Evolutionary conservation across 2,797 vertebrate species (phyloP).

Genomic region (Gobionotothen gibberifrons): DNA sequence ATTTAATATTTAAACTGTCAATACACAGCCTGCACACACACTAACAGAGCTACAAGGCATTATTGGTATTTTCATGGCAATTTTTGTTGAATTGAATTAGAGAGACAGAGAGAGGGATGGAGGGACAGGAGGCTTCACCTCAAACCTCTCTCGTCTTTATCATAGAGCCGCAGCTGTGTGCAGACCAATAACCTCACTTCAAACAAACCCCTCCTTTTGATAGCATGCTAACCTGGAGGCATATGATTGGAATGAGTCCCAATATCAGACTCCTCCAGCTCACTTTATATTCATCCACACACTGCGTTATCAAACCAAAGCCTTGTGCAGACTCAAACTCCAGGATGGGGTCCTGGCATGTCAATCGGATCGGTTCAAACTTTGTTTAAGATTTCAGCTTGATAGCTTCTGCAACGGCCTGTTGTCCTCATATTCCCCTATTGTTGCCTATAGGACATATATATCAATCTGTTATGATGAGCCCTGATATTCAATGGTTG

Average conservation of each 20-base stretch:
- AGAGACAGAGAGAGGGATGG: constrained; percentile 19
- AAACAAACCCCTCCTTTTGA: constrained; percentile 71
- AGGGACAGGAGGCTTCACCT: constrained; percentile 60
- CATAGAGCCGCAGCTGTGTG: constrained; percentile 68
- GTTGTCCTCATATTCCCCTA: constrained; percentile 46
- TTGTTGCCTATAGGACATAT: constrained; percentile 38
- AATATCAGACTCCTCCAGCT: constrained; percentile 66
- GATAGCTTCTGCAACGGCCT: constrained; percentile 50
- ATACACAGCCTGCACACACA: not conserved
- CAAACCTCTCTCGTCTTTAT: constrained; percentile 68
- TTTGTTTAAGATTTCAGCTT: constrained; percentile 52
- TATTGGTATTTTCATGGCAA: constrained; percentile 22
- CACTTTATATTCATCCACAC: constrained; percentile 64
- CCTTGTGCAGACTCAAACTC: constrained; percentile 50
- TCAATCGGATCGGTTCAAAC: constrained; percentile 55
- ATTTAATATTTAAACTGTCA: constrained; percentile 24
- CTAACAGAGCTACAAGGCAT: not conserved
- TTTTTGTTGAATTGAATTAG: constrained; percentile 42
- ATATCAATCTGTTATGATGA: constrained; percentile 51
- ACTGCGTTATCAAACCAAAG: constrained; percentile 68
- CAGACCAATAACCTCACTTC: constrained; percentile 65
- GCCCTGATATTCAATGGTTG: constrained; percentile 25
- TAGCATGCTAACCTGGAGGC: constrained; percentile 74
- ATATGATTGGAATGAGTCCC: constrained; percentile 62
- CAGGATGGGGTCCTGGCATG: constrained; percentile 49